phyloP scores from a whole-genome alignment of 2,113 vertebrate species.

The Myrmophylax atrothorax region DNA sequence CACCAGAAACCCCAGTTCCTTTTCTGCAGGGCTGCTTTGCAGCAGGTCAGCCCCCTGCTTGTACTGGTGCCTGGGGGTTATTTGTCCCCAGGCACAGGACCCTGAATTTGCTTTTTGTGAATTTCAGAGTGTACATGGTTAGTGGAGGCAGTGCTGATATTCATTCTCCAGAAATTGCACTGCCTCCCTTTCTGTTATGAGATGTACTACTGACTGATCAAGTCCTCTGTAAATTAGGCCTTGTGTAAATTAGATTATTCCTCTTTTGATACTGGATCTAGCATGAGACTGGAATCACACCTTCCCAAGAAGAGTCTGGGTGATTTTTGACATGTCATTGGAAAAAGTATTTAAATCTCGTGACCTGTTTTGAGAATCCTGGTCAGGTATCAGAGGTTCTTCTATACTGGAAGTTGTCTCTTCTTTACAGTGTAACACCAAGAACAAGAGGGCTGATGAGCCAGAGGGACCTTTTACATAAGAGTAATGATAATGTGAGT shows the following conservation, averaged over 20 bases:
- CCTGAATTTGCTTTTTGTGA: not conserved
- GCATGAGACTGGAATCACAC: not conserved
- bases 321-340: not conserved
- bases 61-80: not conserved
- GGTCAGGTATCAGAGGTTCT: not conserved
- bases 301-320: not conserved
- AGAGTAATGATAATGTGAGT: fast-evolving
- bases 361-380: not conserved
- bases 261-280: not conserved
- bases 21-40: not conserved
- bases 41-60: not conserved
- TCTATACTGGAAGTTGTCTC: not conserved
- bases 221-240: not conserved
- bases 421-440: not conserved
- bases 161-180: not conserved
- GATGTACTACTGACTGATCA: not conserved
- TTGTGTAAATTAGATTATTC: not conserved
- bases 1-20: not conserved
- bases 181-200: not conserved
- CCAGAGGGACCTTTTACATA: not conserved
- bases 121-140: too few relatives aligned
- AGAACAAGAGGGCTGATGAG: not conserved
- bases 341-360: not conserved
- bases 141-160: not conserved
- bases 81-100: not conserved